Evolutionary conservation across 2,113 vertebrate species (phyloP).

Genomic region (Cynoglossus semilaevis): DNA sequence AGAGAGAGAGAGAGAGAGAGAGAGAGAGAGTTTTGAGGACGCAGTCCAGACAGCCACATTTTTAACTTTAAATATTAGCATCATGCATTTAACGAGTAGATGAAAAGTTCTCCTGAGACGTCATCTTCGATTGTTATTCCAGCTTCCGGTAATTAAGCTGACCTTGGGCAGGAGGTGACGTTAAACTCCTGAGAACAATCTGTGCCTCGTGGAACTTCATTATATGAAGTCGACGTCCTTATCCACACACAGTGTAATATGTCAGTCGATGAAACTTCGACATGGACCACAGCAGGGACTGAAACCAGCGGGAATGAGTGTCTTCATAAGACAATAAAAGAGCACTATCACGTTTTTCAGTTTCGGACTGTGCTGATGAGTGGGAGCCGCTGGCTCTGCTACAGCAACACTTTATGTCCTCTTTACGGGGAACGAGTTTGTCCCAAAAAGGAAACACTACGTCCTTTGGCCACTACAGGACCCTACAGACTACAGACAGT

Average conservation of each 20-base stretch:
- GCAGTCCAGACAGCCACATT: too few relatives aligned
- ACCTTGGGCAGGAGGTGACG: background rate
- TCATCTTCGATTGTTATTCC: constrained; percentile 5
- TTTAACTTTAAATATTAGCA: too few relatives aligned
- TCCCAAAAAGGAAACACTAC: constrained; percentile 51
- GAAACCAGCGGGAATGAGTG: constrained; percentile 33
- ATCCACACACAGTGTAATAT: background rate
- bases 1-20: too few relatives aligned
- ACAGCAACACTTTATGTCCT: constrained; percentile 42
- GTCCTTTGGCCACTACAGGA: constrained; percentile 27
- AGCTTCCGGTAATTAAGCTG: constrained; percentile 6
- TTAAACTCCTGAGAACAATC: constrained; percentile 1
- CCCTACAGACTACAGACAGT: constrained; percentile 3
- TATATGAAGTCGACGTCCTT: background rate
- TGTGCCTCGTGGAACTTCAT: constrained; percentile 5
- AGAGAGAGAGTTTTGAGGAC: too few relatives aligned
- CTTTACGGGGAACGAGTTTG: constrained; percentile 26
- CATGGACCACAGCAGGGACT: constrained; percentile 6
- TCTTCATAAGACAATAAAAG: constrained; percentile 26
- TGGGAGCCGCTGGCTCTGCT: constrained; percentile 38
- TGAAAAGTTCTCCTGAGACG: constrained; percentile 4
- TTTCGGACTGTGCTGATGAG: constrained; percentile 29
- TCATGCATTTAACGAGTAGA: too few relatives aligned
- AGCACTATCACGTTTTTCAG: background rate
- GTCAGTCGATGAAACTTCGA: constrained; percentile 16